phyloP scores from a whole-genome alignment of 1,140 invertebrate species.

The Pemphigus obesinymphae region DNA sequence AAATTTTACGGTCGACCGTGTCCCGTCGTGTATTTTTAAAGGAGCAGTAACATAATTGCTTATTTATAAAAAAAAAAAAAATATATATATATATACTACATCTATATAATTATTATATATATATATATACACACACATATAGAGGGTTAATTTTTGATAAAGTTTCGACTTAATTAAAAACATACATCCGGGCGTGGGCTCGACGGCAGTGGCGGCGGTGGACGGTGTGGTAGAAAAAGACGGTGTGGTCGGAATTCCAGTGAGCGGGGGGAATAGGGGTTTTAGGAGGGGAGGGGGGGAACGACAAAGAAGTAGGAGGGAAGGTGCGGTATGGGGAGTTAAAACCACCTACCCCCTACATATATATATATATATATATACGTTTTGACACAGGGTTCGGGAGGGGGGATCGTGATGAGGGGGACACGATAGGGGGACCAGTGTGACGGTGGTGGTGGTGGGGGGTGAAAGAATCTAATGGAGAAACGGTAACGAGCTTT shows the following conservation, averaged over 20 bases:
- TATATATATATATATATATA: no score
- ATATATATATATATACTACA: neutral
- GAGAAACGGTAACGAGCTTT: slow-evolving; percentile 41
- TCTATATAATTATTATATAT: neutral
- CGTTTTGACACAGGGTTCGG: no score
- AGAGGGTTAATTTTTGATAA: slow-evolving; percentile 38
- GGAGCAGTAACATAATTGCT: neutral
- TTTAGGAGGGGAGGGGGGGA: neutral
- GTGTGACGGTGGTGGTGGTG: no score
- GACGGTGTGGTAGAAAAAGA: neutral
- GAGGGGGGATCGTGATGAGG: neutral
- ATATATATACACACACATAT: neutral
- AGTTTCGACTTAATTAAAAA: slow-evolving; percentile 41
- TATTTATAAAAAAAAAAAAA: slow-evolving; percentile 4
- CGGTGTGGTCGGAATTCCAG: neutral
- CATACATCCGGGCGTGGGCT: slow-evolving; percentile 23
- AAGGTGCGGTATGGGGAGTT: neutral
- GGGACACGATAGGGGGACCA: neutral
- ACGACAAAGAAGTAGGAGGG: neutral
- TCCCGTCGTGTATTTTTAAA: neutral
- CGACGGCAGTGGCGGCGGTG: no score
- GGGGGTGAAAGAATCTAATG: slow-evolving; percentile 36
- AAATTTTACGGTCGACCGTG: neutral
- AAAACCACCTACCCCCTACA: no score
- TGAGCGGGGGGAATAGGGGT: neutral